phyloP scores from a whole-genome alignment of 1,140 invertebrate genomes.

The Pteromalus puparum region DNA sequence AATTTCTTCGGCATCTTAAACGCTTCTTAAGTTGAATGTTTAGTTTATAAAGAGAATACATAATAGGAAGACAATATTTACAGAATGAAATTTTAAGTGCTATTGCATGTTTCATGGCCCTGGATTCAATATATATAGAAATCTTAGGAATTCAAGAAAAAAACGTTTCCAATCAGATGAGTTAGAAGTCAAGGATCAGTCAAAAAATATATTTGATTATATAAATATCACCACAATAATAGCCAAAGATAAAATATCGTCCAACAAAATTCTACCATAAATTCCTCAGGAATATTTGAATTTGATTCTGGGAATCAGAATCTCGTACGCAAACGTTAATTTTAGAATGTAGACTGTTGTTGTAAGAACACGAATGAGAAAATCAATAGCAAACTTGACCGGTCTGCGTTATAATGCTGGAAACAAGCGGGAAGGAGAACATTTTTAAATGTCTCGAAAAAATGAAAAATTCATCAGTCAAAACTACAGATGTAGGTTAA shows the following conservation, averaged over 20 bases:
- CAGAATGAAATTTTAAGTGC: neutral
- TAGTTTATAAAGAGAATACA: neutral
- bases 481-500: neutral
- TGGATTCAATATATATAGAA: no score
- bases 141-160: no score
- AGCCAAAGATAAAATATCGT: no score
- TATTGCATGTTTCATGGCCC: neutral
- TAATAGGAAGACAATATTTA: neutral
- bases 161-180: no score
- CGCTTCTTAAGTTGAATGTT: neutral
- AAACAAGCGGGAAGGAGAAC: neutral
- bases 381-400: constrained; percentile 35
- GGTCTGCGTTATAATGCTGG: neutral
- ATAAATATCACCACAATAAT: no score
- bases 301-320: neutral
- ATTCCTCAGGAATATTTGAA: neutral
- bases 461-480: neutral
- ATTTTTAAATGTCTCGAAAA: constrained; percentile 8
- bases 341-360: neutral
- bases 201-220: no score
- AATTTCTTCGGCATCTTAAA: neutral
- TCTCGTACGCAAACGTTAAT: neutral
- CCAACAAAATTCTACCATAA: no score
- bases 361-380: constrained; percentile 25
- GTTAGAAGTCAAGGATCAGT: no score